Conservation (phyloP, 2,888 invertebrate genomes). For the Baccha elongata region DNA sequence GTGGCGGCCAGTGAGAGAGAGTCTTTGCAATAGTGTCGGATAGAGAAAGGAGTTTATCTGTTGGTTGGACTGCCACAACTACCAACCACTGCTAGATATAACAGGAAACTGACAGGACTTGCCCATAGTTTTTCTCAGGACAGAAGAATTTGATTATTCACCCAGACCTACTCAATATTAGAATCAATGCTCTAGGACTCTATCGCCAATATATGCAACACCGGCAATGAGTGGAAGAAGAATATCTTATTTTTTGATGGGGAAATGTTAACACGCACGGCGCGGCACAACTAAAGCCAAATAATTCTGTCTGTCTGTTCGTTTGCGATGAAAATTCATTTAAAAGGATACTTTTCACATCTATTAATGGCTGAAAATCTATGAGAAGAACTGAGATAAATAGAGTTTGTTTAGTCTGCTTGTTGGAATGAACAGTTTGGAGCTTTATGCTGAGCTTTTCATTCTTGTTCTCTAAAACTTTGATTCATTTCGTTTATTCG, state of each 20-base stretch:
- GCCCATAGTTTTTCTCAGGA: slow-evolving; percentile 41
- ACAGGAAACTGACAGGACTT: slow-evolving; percentile 54
- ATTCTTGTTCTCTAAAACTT: not conserved
- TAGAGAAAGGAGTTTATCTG: slow-evolving; percentile 18
- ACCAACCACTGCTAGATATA: slow-evolving; percentile 47
- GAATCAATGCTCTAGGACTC: slow-evolving; percentile 24
- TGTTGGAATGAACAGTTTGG: not conserved
- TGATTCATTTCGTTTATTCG: not conserved
- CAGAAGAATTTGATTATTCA: not conserved
- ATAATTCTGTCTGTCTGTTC: slow-evolving; percentile 12
- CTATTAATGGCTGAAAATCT: slow-evolving; percentile 13
- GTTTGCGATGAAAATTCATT: slow-evolving; percentile 30
- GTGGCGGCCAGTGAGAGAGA: not conserved
- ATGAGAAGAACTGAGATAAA: slow-evolving; percentile 6
- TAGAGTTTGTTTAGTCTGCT: slow-evolving; percentile 10
- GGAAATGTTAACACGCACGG: slow-evolving; percentile 60
- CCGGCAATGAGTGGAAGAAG: slow-evolving; percentile 60
- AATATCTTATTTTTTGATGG: slow-evolving; percentile 39
- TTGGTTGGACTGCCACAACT: slow-evolving; percentile 4
- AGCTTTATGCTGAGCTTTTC: slow-evolving; percentile 29
- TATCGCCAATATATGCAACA: slow-evolving; percentile 40
- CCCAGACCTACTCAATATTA: slow-evolving; percentile 27
- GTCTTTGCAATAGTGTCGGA: slow-evolving; percentile 1
- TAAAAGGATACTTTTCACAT: slow-evolving; percentile 22
- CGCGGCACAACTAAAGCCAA: not conserved